Conservation (phyloP, 2,888 invertebrate genomes). For the Imbricaverruca yamaguchii region DNA sequence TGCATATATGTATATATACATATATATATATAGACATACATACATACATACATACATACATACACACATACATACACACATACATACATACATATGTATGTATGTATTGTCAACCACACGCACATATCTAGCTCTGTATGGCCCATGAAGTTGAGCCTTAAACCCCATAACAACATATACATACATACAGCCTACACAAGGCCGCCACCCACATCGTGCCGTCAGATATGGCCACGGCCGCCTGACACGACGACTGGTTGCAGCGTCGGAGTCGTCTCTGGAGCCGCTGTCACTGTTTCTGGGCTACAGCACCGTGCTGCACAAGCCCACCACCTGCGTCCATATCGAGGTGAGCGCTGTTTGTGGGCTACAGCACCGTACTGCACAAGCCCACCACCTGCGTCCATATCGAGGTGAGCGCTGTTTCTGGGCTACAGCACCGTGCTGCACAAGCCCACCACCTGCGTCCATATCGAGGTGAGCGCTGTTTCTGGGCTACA, state of each 20-base stretch:
- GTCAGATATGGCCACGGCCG: too few relatives aligned
- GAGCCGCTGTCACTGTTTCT: not conserved
- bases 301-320: not conserved
- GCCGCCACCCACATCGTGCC: too few relatives aligned
- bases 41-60: too few relatives aligned
- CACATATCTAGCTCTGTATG: too few relatives aligned
- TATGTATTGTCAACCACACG: too few relatives aligned
- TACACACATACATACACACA: too few relatives aligned
- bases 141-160: too few relatives aligned
- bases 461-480: slow-evolving; percentile 1
- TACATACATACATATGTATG: too few relatives aligned
- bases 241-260: not conserved
- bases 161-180: too few relatives aligned
- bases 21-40: too few relatives aligned
- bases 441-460: not conserved
- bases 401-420: slow-evolving; percentile 1
- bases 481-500: slow-evolving; percentile 9
- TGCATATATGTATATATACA: too few relatives aligned
- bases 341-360: slow-evolving; percentile 1
- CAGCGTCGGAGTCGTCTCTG: not conserved
- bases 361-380: not conserved
- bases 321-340: slow-evolving; percentile 9
- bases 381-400: slow-evolving; percentile 11
- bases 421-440: slow-evolving; percentile 1
- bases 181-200: too few relatives aligned